Conservation (phyloP, 2,797 vertebrate species). For the Megalops cyprinoides region DNA sequence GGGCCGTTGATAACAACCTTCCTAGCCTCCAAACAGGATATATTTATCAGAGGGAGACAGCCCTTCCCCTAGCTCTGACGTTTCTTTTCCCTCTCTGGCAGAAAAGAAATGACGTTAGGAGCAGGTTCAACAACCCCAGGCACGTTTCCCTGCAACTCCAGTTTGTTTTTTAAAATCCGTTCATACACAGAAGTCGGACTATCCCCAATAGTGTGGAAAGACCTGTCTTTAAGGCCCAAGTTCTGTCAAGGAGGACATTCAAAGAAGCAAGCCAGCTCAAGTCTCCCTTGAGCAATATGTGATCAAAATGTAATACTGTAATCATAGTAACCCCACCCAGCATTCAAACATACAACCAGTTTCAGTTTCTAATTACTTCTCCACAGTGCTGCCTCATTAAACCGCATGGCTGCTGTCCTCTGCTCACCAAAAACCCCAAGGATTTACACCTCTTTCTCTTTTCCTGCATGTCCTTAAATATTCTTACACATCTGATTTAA, state of each 20-base stretch:
- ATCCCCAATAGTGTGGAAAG: background rate
- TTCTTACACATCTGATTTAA: no score
- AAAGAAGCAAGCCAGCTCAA: background rate
- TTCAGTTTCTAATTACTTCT: no score
- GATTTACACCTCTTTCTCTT: background rate
- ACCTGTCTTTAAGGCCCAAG: background rate
- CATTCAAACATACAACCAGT: no score
- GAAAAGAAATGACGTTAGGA: background rate
- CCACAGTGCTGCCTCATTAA: no score
- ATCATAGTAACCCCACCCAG: no score
- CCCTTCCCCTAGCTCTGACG: background rate
- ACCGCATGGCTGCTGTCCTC: background rate
- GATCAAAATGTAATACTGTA: no score
- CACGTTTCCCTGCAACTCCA: background rate
- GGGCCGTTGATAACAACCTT: background rate
- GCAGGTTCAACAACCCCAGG: conserved; percentile 10
- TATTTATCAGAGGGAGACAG: background rate
- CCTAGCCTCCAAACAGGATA: background rate
- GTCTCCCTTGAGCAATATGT: background rate
- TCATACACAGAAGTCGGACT: no score
- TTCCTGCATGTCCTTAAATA: background rate
- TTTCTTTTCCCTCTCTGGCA: background rate
- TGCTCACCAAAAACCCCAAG: background rate
- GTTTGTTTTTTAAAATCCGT: background rate
- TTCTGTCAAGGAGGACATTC: background rate